Base-by-base conservation (phyloP, 35 echinoderm and acorn worm genomes). In the Apostichopus japonicus region DNA sequence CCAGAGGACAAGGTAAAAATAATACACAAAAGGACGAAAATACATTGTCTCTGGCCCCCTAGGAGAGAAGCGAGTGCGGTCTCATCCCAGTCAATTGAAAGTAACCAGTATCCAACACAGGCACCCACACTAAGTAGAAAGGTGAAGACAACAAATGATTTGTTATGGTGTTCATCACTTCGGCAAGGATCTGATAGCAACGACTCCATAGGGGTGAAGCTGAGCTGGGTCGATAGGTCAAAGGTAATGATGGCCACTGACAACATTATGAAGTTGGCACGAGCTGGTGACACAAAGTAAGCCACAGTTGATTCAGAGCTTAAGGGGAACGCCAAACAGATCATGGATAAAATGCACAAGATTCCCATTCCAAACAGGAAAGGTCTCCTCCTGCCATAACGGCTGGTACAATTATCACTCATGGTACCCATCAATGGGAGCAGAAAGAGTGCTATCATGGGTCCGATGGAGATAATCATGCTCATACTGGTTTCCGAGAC, bases 401-500 rank as follows among this genome's bases (percentile, higher is more conserved):
- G 88, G 80, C 95, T 96, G 51, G 80, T 96, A 56, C 97, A 99
- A 8, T 92, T 91, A 63, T 99, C 97, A 44, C 97, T 99, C 19
- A 87, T 79, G 14, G 91, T 93, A 1, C 97, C 97, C 89, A 99
- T 87, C 5, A 94, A 25, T 15, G 97, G 97, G 15, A 99, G 87
- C 19, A 96, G 57, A 16, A 99, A 77, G 4, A 99, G 89, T 8
- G 97, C 97, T 77, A 95, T 56, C 44, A 99, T 62, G 11, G 97
- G 97, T 5, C 97, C 97, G 6, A 94, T 72, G 7, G 95, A 95
- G 93, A 99, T 99, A 44, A 99, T 90, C n/a, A 93, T 90, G 57
- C 97, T 96, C 97, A 99, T 99, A 21, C 27, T 54, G 24, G 93
- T 96, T 86, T 99, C 97, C 4, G 97, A 96, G 77, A 95, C 93